A percentile compares a stretch with the other conserved stretches of the same genome.
Evolutionary conservation across 1,140 invertebrate genomes (phyloP).

Genomic region (Platyscapa corneri): DNA sequence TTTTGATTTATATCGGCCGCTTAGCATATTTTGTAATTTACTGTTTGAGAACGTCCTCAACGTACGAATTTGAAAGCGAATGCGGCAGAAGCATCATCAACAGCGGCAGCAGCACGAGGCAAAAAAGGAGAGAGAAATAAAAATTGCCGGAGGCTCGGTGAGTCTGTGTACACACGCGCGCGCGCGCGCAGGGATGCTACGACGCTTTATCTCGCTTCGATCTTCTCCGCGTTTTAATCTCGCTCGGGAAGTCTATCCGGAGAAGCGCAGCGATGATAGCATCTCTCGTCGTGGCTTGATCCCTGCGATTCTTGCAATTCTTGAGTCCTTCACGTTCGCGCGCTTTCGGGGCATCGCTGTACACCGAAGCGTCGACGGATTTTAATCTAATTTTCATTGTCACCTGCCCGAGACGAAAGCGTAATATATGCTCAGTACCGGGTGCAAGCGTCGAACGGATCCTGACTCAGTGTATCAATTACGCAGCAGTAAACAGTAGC

Average conservation of each 20-base stretch:
- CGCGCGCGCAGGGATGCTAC: neutral
- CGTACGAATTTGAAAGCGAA: conserved; percentile 58
- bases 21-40: conserved; percentile 70
- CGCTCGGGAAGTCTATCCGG: conserved; percentile 11
- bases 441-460: neutral
- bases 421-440: conserved; percentile 15
- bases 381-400: conserved; percentile 54
- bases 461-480: conserved; percentile 44
- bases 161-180: conserved; percentile 6
- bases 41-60: conserved; percentile 69
- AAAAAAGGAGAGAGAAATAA: conserved; percentile 27
- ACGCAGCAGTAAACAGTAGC: conserved; percentile 35
- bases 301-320: neutral
- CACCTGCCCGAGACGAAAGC: conserved; percentile 44
- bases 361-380: conserved; percentile 4
- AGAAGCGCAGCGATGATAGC: conserved; percentile 20
- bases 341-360: conserved; percentile 25
- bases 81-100: conserved; percentile 9
- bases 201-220: conserved; percentile 20
- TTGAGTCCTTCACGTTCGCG: neutral
- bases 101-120: neutral
- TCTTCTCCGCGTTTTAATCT: conserved; percentile 23
- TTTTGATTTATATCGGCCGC: conserved; percentile 73
- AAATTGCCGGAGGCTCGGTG: conserved; percentile 29
- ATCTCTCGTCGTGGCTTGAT: conserved; percentile 40